phyloP scores from a whole-genome alignment of 53 echinoderm and acorn worm genomes.

The Holothuria scabra region DNA sequence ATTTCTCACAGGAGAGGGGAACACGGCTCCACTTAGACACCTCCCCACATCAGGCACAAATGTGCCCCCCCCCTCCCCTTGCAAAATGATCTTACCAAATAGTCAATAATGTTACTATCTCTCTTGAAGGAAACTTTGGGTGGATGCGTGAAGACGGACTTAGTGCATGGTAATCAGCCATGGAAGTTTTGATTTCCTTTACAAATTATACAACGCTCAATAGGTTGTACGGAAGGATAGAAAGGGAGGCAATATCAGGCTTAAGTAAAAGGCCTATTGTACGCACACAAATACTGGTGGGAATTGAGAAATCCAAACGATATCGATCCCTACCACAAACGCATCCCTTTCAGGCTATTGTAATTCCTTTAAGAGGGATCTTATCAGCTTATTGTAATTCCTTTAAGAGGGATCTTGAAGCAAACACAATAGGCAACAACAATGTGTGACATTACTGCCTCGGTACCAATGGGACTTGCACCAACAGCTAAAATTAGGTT shows the following conservation, averaged over 20 bases:
- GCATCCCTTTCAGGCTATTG: constrained; percentile 28
- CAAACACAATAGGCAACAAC: not conserved
- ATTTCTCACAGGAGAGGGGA: too few relatives aligned
- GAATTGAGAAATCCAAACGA: constrained; percentile 13
- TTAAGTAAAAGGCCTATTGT: constrained; percentile 24
- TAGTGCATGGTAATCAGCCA: too few relatives aligned
- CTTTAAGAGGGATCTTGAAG: not conserved
- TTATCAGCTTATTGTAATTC: constrained; percentile 13
- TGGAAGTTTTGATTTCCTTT: too few relatives aligned
- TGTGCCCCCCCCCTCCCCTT: too few relatives aligned
- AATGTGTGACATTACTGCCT: not conserved
- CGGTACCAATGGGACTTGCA: constrained; percentile 26
- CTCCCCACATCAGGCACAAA: too few relatives aligned
- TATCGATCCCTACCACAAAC: constrained; percentile 1
- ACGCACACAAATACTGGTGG: constrained; percentile 12
- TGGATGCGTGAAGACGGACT: too few relatives aligned
- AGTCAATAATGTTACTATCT: too few relatives aligned
- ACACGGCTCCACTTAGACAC: too few relatives aligned
- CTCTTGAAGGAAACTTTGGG: too few relatives aligned
- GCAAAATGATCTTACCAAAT: too few relatives aligned
- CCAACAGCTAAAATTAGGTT: not conserved
- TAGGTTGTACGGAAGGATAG: too few relatives aligned
- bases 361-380: not conserved
- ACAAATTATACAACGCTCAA: too few relatives aligned
- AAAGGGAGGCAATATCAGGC: not conserved